A percentile compares a stretch with the other conserved stretches of the same genome.
phyloP scores from a whole-genome alignment of 2,113 vertebrate species.

The Parus major region DNA sequence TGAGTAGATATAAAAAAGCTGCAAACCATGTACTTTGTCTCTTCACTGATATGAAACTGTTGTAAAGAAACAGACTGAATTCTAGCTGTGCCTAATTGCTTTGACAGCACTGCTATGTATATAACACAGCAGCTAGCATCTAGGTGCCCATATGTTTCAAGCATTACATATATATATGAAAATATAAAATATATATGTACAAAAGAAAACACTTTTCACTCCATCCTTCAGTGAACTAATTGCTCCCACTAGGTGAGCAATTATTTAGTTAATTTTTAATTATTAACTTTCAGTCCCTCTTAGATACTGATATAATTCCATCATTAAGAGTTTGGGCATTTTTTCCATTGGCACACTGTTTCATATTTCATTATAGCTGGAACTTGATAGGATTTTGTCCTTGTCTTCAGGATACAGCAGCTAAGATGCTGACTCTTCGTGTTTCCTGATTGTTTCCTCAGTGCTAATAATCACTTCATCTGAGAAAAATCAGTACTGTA shows the following conservation, averaged over 20 bases:
- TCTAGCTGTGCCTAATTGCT: constrained; percentile 24
- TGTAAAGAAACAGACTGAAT: not conserved
- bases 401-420: constrained; percentile 12
- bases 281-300: not conserved
- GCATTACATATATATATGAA: not conserved
- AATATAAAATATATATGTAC: not conserved
- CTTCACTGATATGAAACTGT: not conserved
- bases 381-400: not conserved
- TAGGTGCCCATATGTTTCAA: constrained; percentile 6
- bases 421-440: constrained; percentile 21
- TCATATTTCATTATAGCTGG: not conserved
- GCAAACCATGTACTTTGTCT: not conserved
- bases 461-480: constrained; percentile 18
- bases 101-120: constrained; percentile 2
- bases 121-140: constrained; percentile 5
- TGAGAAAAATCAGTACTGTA: not conserved
- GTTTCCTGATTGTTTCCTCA: not conserved
- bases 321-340: not conserved
- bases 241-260: not conserved
- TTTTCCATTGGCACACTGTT: not conserved
- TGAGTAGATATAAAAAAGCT: not conserved
- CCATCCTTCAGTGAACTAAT: not conserved
- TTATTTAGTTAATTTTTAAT: not conserved
- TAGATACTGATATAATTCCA: not conserved
- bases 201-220: not conserved